These are phyloP conservation scores for Zosterops hypoxanthus DNA, from an alignment of 2,113 vertebrate species.

Conservation along the genomic window DNA sequence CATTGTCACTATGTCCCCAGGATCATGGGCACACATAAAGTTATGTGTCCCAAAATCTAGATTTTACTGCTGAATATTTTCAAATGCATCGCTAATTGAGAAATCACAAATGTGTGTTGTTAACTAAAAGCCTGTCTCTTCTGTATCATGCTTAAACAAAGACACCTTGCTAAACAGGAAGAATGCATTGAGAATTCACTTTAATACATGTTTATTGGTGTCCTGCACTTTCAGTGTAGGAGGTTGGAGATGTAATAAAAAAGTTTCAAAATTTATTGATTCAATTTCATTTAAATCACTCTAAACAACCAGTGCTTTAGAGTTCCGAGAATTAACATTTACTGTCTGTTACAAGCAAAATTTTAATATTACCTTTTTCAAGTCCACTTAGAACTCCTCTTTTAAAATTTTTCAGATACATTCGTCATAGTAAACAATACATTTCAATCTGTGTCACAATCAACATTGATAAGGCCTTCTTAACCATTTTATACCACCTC, in stretches of 20 bases:
- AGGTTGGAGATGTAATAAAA: constrained; percentile 58
- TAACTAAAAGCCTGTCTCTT: background rate
- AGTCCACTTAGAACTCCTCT: constrained; percentile 53
- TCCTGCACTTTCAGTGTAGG: constrained; percentile 61
- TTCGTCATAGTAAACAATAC: constrained; percentile 78
- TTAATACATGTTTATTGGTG: constrained; percentile 61
- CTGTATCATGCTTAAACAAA: background rate
- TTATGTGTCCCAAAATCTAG: background rate
- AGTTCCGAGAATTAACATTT: constrained; percentile 40
- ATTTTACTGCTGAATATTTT: background rate
- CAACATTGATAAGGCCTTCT: constrained; percentile 72
- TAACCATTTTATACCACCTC: constrained; percentile 59
- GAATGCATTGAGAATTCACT: constrained; percentile 21
- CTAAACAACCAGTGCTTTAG: constrained; percentile 65
- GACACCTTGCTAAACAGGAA: background rate
- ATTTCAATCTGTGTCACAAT: constrained; percentile 68
- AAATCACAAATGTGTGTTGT: background rate
- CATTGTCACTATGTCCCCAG: background rate
- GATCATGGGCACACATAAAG: background rate
- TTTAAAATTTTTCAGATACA: constrained; percentile 76
- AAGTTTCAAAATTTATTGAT: constrained; percentile 60
- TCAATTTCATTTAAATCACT: constrained; percentile 33
- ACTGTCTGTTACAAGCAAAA: constrained; percentile 56
- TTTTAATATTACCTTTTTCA: constrained; percentile 53
- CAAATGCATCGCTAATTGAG: background rate